phyloP scores from a whole-genome alignment of 2,888 invertebrate species.

The Xanthostigma xanthostigma region DNA sequence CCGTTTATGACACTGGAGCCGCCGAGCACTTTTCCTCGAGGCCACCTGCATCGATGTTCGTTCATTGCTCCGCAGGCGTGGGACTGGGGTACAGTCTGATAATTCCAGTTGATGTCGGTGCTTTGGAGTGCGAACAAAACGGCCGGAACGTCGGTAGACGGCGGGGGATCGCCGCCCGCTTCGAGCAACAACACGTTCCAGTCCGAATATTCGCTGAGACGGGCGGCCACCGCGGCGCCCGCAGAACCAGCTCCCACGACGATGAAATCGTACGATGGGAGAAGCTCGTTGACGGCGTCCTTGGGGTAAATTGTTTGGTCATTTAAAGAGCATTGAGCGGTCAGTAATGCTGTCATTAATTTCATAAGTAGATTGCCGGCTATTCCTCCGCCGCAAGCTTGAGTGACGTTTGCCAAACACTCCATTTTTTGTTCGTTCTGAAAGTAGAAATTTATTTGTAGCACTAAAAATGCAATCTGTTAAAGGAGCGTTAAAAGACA shows the following conservation, averaged over 20 bases:
- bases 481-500: no score
- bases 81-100: slow-evolving; percentile 27
- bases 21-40: slow-evolving; percentile 5
- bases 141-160: slow-evolving; percentile 3
- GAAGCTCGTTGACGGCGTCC: not conserved
- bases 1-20: slow-evolving; percentile 7
- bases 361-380: no score
- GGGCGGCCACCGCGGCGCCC: not conserved
- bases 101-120: slow-evolving; percentile 25
- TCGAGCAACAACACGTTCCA: slow-evolving; percentile 6
- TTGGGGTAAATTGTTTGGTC: not conserved
- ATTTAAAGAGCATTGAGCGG: no score
- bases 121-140: not conserved
- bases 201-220: not conserved
- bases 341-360: no score
- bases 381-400: no score
- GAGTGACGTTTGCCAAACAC: no score
- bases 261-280: slow-evolving; percentile 7
- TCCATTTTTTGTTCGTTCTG: no score
- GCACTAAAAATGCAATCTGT: no score
- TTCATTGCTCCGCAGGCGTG: slow-evolving; percentile 17
- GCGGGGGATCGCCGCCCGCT: slow-evolving; percentile 5
- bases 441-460: no score
- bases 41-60: slow-evolving; percentile 4
- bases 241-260: slow-evolving; percentile 6